A percentile compares a stretch with the other conserved stretches of the same genome.
These are phyloP conservation scores for Alosa sapidissima DNA, from an alignment of 2,797 vertebrate genomes.

Conservation along the genomic window DNA sequence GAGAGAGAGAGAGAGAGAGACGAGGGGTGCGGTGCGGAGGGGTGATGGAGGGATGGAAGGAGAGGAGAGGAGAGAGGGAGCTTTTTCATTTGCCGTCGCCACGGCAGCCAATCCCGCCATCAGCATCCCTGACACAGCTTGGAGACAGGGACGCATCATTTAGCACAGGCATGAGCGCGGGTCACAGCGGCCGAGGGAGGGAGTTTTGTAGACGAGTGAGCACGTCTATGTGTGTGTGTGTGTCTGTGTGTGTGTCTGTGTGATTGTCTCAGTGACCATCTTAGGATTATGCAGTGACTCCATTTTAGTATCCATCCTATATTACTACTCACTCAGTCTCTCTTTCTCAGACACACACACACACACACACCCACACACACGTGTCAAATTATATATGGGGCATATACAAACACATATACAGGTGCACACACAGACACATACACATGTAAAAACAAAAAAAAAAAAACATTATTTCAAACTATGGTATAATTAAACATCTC, in stretches of 20 bases:
- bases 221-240: constrained; percentile 39
- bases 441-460: background rate
- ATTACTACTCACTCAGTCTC: background rate
- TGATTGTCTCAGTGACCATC: background rate
- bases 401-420: background rate
- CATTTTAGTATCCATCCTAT: background rate
- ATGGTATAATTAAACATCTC: background rate
- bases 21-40: background rate
- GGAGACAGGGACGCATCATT: constrained; percentile 61
- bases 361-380: background rate
- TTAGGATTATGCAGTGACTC: background rate
- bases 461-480: background rate
- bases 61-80: background rate
- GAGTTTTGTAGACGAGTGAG: background rate
- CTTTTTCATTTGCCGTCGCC: constrained; percentile 64
- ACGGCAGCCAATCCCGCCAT: constrained; percentile 56
- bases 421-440: background rate
- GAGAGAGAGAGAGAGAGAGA: background rate
- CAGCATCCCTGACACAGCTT: constrained; percentile 44
- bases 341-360: background rate
- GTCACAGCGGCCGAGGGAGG: background rate
- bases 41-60: background rate
- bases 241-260: background rate
- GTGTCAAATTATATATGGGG: no score
- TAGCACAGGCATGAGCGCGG: constrained; percentile 64